Evolutionary conservation across 2,113 vertebrate species (phyloP).

Genomic region (Psilopogon haemacephalus): DNA sequence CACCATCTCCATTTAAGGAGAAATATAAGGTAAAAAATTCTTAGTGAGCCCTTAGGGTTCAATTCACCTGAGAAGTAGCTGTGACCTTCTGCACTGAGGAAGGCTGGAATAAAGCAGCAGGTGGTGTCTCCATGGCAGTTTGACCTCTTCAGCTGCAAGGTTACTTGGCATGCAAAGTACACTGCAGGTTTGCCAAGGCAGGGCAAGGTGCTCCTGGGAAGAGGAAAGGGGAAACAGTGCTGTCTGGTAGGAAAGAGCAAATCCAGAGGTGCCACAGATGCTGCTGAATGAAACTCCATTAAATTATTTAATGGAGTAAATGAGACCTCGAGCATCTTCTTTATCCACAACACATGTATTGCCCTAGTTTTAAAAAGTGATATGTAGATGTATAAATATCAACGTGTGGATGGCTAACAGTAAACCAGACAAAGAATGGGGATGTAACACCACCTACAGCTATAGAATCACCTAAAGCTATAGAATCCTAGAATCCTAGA

Average conservation of each 20-base stretch:
- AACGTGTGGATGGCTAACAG: neutral
- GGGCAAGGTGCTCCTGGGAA: neutral
- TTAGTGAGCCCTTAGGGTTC: neutral
- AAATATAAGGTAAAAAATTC: slow-evolving; percentile 32
- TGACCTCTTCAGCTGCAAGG: slow-evolving; percentile 8
- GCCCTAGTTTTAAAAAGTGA: neutral
- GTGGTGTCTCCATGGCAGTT: neutral
- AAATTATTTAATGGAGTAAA: neutral
- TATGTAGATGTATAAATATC: neutral
- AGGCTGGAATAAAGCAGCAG: neutral
- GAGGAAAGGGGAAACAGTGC: neutral
- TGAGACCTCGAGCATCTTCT: neutral
- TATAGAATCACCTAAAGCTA: neutral
- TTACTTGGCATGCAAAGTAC: slow-evolving; percentile 11
- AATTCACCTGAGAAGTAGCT: slow-evolving; percentile 6
- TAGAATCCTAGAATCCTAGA: neutral
- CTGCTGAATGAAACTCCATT: neutral
- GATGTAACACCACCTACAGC: neutral
- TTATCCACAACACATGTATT: neutral
- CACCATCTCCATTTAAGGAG: neutral
- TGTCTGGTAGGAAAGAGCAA: neutral
- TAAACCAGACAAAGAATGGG: neutral
- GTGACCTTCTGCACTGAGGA: slow-evolving; percentile 8
- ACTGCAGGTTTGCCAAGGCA: neutral
- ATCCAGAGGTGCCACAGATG: neutral